phyloP scores from a whole-genome alignment of 2,113 vertebrate species.

The Aramus guarauna region DNA sequence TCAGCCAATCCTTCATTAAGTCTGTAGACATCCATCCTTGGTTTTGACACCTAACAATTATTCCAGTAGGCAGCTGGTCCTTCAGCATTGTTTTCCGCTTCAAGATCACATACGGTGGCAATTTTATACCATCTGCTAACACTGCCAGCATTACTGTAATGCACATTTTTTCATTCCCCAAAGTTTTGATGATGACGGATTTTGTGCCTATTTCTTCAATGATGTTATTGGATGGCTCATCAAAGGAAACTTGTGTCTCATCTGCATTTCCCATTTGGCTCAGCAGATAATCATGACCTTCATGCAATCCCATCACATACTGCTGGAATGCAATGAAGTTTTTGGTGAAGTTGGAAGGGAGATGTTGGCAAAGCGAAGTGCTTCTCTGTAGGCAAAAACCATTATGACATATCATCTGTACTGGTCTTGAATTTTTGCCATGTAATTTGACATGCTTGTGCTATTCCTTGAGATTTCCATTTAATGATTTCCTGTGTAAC shows the following conservation, averaged over 20 bases:
- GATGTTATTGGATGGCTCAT: slow-evolving; percentile 24
- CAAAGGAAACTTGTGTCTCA: slow-evolving; percentile 19
- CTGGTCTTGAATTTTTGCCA: slow-evolving; percentile 25
- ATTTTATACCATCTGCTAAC: slow-evolving; percentile 67
- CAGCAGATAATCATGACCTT: not conserved
- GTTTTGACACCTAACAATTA: slow-evolving; percentile 65
- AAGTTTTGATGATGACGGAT: slow-evolving; percentile 59
- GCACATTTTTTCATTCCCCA: slow-evolving; percentile 53
- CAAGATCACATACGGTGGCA: slow-evolving; percentile 68
- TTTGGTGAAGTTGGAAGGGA: not conserved
- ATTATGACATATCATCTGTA: slow-evolving; percentile 12
- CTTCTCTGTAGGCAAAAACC: not conserved
- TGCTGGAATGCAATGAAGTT: not conserved
- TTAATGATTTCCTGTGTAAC: not conserved
- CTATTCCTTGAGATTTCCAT: not conserved
- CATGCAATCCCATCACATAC: not conserved
- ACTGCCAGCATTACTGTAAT: slow-evolving; percentile 48
- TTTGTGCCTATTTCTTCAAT: slow-evolving; percentile 40
- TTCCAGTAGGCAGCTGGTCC: slow-evolving; percentile 63
- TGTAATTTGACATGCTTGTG: not conserved
- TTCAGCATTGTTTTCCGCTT: slow-evolving; percentile 67
- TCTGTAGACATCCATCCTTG: slow-evolving; percentile 57
- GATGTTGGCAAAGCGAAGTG: not conserved
- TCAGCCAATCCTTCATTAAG: slow-evolving; percentile 57
- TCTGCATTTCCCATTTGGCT: slow-evolving; percentile 32